phyloP scores from a whole-genome alignment of 2,888 invertebrate genomes.

The Crocallis elinguaria region DNA sequence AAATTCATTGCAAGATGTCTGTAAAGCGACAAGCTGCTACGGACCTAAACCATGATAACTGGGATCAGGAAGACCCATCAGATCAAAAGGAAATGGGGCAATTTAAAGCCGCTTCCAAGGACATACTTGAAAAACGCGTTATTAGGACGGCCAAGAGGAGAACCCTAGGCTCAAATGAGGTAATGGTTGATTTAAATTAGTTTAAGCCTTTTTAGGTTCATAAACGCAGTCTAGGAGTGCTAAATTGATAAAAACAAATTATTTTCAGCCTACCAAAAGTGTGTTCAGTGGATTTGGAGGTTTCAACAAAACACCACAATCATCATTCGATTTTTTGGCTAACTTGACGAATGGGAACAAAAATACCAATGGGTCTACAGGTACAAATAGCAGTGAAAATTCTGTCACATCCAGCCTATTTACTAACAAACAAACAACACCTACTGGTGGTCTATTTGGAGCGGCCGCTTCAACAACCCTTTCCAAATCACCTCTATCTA shows the following conservation, averaged over 20 bases:
- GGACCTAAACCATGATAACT: constrained; percentile 93
- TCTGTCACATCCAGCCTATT: constrained; percentile 57
- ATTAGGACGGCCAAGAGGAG: constrained; percentile 92
- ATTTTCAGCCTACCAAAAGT: constrained; percentile 79
- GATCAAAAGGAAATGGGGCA: constrained; percentile 89
- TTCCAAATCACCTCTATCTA: constrained; percentile 45
- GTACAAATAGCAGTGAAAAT: constrained; percentile 50
- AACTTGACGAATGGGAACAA: constrained; percentile 80
- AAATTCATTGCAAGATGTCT: constrained; percentile 83
- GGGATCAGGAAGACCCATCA: constrained; percentile 91
- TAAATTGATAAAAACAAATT: not conserved
- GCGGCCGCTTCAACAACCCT: constrained; percentile 45
- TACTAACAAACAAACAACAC: constrained; percentile 51
- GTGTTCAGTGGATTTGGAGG: constrained; percentile 90
- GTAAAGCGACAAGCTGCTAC: constrained; percentile 89
- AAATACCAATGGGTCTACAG: constrained; percentile 57
- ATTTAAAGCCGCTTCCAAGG: constrained; percentile 87
- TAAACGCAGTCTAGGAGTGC: not conserved
- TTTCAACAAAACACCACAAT: constrained; percentile 82
- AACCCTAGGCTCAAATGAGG: constrained; percentile 5
- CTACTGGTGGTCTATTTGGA: constrained; percentile 56
- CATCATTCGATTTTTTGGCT: constrained; percentile 86
- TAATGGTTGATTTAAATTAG: not conserved
- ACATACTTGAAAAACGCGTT: constrained; percentile 89
- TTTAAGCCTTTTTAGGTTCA: not conserved